Conservation (phyloP, 2,888 invertebrate genomes). For the Sepiola atlantica region DNA sequence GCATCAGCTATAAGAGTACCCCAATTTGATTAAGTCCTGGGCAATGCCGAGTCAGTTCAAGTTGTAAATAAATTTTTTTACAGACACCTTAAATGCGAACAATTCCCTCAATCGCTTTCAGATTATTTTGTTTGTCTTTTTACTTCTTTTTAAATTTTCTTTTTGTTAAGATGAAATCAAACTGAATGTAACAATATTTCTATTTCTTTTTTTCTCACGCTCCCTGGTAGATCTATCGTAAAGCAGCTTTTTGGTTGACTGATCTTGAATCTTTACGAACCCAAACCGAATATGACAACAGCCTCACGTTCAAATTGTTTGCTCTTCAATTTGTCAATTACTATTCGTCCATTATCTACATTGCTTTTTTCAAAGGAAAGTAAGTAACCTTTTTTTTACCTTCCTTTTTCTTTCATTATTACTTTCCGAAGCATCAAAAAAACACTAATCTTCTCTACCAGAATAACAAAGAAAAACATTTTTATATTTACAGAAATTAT, state of each 20-base stretch:
- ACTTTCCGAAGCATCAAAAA: background rate
- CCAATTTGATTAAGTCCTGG: too few relatives aligned
- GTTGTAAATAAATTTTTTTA: too few relatives aligned
- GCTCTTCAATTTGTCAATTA: conserved; percentile 96
- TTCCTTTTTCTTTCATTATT: background rate
- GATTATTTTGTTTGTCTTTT: background rate
- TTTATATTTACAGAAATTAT: too few relatives aligned
- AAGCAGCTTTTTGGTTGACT: conserved; percentile 86
- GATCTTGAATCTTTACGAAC: conserved; percentile 88
- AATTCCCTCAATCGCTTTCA: background rate
- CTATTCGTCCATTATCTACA: conserved; percentile 96
- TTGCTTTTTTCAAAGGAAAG: conserved; percentile 95
- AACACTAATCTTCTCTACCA: too few relatives aligned
- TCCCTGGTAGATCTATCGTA: conserved; percentile 65
- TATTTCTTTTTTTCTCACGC: conserved; percentile 40
- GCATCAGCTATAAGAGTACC: too few relatives aligned
- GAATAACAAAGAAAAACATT: too few relatives aligned
- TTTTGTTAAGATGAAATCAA: too few relatives aligned
- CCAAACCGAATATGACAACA: conserved; percentile 96
- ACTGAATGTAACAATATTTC: background rate
- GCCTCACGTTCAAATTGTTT: conserved; percentile 94
- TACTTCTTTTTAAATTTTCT: too few relatives aligned
- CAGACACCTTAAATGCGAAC: too few relatives aligned
- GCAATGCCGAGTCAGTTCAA: too few relatives aligned
- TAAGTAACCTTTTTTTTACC: conserved; percentile 59